A percentile compares a stretch with the other conserved stretches of the same genome.
Conservation (phyloP, 2,888 invertebrate genomes). For the Acrocyrtus sp. region DNA sequence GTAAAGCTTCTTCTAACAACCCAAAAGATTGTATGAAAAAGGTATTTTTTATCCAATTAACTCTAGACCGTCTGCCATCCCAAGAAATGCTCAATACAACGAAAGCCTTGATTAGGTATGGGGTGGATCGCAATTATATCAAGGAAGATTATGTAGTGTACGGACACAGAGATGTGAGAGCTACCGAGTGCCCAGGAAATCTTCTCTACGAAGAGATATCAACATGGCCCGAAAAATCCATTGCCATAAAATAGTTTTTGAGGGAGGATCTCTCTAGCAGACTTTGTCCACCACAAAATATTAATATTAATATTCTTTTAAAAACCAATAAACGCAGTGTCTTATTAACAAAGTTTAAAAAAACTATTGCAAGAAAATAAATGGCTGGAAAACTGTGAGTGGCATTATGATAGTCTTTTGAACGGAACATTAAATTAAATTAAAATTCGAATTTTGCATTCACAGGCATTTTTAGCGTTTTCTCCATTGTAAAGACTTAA, state of each 20-base stretch:
- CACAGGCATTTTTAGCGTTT: too few relatives aligned
- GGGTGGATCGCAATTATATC: slow-evolving; percentile 73
- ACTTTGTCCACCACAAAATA: too few relatives aligned
- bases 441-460: too few relatives aligned
- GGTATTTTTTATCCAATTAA: slow-evolving; percentile 65
- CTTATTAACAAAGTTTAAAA: too few relatives aligned
- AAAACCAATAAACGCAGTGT: too few relatives aligned
- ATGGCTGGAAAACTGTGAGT: too few relatives aligned
- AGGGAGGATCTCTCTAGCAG: not conserved
- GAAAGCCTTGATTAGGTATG: slow-evolving; percentile 72
- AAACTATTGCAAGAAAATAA: too few relatives aligned
- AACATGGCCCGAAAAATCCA: slow-evolving; percentile 71
- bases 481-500: too few relatives aligned
- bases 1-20: not conserved
- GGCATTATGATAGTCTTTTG: too few relatives aligned
- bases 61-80: slow-evolving; percentile 73
- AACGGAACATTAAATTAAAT: too few relatives aligned
- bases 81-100: slow-evolving; percentile 71
- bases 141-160: slow-evolving; percentile 72
- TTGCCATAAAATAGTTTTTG: too few relatives aligned
- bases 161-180: slow-evolving; percentile 75
- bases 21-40: not conserved
- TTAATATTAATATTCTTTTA: too few relatives aligned
- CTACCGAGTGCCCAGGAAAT: slow-evolving; percentile 77
- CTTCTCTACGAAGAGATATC: slow-evolving; percentile 72